Evolutionary conservation across 2,797 vertebrate species (phyloP).

Genomic region (Tapirus indicus): DNA sequence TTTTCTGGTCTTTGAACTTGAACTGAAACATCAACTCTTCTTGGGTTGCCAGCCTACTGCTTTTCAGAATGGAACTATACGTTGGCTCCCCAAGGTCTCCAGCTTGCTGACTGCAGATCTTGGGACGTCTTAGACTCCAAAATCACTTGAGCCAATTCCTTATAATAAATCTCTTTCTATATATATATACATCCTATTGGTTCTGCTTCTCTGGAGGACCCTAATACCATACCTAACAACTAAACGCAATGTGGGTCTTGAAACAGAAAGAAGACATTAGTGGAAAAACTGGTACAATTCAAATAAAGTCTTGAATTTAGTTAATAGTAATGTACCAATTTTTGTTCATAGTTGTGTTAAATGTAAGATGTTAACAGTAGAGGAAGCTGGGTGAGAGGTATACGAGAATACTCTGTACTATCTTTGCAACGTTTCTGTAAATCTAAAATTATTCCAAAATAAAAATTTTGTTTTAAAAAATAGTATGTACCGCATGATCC

Average conservation of each 20-base stretch:
- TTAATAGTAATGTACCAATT: background rate
- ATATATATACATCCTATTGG: background rate
- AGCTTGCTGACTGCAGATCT: background rate
- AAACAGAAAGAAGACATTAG: background rate
- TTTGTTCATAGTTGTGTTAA: background rate
- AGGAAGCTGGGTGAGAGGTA: background rate
- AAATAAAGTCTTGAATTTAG: background rate
- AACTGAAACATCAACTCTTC: background rate
- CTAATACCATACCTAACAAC: background rate
- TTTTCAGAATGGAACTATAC: background rate
- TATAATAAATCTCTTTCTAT: background rate
- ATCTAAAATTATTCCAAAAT: conserved; percentile 59
- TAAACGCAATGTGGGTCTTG: background rate
- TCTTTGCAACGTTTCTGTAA: conserved; percentile 40
- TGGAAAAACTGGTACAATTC: background rate
- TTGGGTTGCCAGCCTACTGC: background rate
- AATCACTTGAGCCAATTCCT: background rate
- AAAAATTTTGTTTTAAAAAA: conserved; percentile 46
- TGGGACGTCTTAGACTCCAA: background rate
- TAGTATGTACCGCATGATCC: background rate
- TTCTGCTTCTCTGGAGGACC: background rate
- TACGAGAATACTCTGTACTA: background rate
- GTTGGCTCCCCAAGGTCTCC: background rate
- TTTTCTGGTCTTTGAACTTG: background rate
- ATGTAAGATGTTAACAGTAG: background rate